Evolutionary conservation across 2,113 vertebrate genomes (phyloP).

Genomic region (Ochotona princeps): DNA sequence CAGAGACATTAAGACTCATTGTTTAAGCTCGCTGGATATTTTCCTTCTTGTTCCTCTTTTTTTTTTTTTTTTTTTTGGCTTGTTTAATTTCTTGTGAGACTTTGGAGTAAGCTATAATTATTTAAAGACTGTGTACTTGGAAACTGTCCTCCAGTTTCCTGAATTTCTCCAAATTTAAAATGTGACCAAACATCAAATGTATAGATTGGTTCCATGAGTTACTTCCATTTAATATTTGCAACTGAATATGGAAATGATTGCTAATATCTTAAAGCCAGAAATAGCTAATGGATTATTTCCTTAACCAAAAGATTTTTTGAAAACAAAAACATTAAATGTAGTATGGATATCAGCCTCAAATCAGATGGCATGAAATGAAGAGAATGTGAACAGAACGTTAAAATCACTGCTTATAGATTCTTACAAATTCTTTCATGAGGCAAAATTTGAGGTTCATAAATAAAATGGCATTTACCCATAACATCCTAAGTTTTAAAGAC

Average conservation of each 20-base stretch:
- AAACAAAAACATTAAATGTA: neutral
- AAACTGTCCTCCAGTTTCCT: neutral
- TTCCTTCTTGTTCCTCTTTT: neutral
- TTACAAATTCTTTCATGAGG: neutral
- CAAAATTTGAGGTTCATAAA: neutral
- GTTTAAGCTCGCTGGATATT: neutral
- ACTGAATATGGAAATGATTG: neutral
- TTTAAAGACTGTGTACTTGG: slow-evolving; percentile 16
- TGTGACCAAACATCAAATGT: neutral
- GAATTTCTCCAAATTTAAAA: slow-evolving; percentile 8
- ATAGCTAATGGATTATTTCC: neutral
- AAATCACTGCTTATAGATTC: neutral
- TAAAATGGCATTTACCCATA: neutral
- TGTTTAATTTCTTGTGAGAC: neutral
- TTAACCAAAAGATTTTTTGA: neutral
- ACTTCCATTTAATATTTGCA: neutral
- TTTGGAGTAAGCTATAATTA: neutral
- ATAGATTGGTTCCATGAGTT: neutral
- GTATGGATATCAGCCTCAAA: neutral
- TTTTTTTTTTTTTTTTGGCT: neutral
- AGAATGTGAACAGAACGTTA: neutral
- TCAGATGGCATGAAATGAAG: neutral
- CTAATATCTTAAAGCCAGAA: neutral
- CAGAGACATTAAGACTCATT: neutral
- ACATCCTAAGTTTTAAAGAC: neutral